phyloP scores from a whole-genome alignment of 1,140 invertebrate species.

The Drosophila nebulosa region DNA sequence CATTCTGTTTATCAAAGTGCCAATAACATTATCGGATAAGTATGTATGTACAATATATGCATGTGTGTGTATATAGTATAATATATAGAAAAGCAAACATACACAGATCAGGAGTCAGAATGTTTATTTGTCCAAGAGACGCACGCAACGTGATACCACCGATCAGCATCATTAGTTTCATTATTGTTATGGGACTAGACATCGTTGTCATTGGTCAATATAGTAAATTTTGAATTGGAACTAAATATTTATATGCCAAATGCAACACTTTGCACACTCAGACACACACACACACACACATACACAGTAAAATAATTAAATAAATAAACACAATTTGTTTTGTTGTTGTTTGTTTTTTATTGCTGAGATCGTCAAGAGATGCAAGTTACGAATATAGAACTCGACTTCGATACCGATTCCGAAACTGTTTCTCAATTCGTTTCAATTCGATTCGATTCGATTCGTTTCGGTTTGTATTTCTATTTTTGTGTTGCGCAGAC shows the following conservation, averaged over 20 bases:
- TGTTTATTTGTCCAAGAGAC: slow-evolving; percentile 35
- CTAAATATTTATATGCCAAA: slow-evolving; percentile 15
- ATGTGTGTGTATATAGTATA: too few species aligned
- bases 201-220: neutral
- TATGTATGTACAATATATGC: slow-evolving; percentile 12
- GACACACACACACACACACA: neutral
- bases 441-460: too few species aligned
- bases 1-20: slow-evolving; percentile 4
- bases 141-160: slow-evolving; percentile 30
- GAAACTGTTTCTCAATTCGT: slow-evolving; percentile 8
- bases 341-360: too few species aligned
- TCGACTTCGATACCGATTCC: slow-evolving; percentile 11
- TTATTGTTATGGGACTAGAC: neutral
- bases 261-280: slow-evolving; percentile 1
- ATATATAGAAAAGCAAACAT: slow-evolving; percentile 29
- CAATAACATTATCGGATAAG: slow-evolving; percentile 30
- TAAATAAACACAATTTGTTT: neutral
- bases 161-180: neutral
- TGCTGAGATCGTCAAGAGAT: slow-evolving; percentile 12
- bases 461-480: neutral
- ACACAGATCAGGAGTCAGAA: neutral
- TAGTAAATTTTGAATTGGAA: neutral
- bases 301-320: neutral
- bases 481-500: slow-evolving; percentile 26
- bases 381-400: neutral